Percentiles rank a stretch among this genome's conserved stretches.
phyloP scores from a whole-genome alignment of 2,888 invertebrate species.

The Spilosoma lubricipeda region DNA sequence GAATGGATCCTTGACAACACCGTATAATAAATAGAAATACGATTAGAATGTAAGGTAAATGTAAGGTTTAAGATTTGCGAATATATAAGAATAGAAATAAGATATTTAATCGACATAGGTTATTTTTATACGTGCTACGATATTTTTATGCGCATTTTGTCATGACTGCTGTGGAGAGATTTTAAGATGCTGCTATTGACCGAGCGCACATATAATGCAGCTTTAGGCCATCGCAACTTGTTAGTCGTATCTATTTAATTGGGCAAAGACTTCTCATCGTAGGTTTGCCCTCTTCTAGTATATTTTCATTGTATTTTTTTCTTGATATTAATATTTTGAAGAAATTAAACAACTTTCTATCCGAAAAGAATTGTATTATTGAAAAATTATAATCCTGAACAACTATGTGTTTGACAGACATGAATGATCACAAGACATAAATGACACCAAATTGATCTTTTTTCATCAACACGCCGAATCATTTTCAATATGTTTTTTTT shows the following conservation, averaged over 20 bases:
- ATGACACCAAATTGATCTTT: no score
- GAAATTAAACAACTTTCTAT: not conserved
- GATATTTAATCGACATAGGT: not conserved
- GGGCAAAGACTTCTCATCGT: not conserved
- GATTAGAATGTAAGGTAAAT: not conserved
- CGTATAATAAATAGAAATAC: not conserved
- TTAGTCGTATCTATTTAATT: not conserved
- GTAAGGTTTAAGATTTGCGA: not conserved
- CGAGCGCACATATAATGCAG: not conserved
- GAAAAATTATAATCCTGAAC: not conserved
- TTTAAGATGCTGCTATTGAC: no score
- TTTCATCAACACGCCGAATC: no score
- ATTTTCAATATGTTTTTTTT: no score
- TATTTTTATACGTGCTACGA: not conserved
- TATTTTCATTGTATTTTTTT: not conserved
- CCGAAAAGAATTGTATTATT: not conserved
- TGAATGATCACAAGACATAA: no score
- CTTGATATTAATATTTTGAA: not conserved
- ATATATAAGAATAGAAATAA: not conserved
- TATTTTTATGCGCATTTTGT: no score
- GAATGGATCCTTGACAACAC: constrained; percentile 53
- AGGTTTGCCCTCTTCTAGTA: not conserved
- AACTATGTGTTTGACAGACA: no score
- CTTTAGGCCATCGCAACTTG: no score
- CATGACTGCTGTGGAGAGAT: no score